Evolutionary conservation across 2,888 invertebrate species (phyloP).

Genomic region (Eupithecia exiguata): DNA sequence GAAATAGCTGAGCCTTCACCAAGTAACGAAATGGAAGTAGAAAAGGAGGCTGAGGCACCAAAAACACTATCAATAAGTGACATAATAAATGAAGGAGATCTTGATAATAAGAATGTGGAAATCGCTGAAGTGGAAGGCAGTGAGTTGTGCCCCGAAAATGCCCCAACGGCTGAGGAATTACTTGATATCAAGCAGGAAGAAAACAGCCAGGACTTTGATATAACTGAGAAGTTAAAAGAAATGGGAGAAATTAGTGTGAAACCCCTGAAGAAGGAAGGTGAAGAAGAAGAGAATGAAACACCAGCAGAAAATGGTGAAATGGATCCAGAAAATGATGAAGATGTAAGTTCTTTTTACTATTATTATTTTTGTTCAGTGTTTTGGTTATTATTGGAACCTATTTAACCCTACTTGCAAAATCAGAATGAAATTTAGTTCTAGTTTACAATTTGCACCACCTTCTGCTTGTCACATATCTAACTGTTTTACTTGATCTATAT

Average conservation of each 20-base stretch:
- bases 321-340: slow-evolving; percentile 73
- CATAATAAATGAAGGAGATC: slow-evolving; percentile 76
- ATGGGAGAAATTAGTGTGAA: slow-evolving; percentile 84
- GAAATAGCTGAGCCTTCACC: slow-evolving; percentile 35
- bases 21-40: slow-evolving; percentile 28
- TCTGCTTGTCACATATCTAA: background rate
- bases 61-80: slow-evolving; percentile 81
- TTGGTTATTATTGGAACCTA: background rate
- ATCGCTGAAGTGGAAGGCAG: slow-evolving; percentile 77
- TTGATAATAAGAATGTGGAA: slow-evolving; percentile 80
- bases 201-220: slow-evolving; percentile 82
- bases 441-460: background rate
- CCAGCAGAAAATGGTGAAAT: slow-evolving; percentile 56
- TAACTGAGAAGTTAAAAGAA: slow-evolving; percentile 85
- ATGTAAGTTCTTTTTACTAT: slow-evolving; percentile 56
- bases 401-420: background rate
- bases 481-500: background rate
- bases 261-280: slow-evolving; percentile 66
- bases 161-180: slow-evolving; percentile 64
- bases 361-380: background rate
- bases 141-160: slow-evolving; percentile 74
- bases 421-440: background rate
- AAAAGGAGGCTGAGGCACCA: slow-evolving; percentile 51
- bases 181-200: slow-evolving; percentile 75
- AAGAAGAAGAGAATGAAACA: slow-evolving; percentile 48